Base-by-base conservation (phyloP, 2,888 invertebrate species). In the Tupiocoris notatus region DNA sequence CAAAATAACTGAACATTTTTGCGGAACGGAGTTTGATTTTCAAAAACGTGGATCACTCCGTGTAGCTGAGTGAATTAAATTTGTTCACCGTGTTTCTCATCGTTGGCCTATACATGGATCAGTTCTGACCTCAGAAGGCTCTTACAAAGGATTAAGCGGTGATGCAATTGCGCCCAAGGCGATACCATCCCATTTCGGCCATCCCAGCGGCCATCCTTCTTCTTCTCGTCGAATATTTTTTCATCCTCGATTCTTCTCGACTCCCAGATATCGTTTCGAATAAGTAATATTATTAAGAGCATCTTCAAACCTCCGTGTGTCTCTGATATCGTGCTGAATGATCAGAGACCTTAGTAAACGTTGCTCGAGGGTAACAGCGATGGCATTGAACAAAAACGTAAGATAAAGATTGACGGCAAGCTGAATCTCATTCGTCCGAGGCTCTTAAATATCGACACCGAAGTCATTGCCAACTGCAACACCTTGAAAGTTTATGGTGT, bases 211-310 rank as follows among this genome's bases (percentile, higher is more conserved):
- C 39, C 39, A 39, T 7, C 39, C 39, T 39, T 39, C 39, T n/a
- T n/a, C n/a, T n/a, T n/a, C n/a, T n/a, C 6, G 39, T 7, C 6
- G 39, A 12, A 39, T 7, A 39, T 12, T 39, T 39, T 12, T 39
- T n/a, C n/a, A n/a, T n/a, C n/a, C n/a, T 39, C 39, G 39, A 12
- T 12, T 39, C 39, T 39, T 39, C 39, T 12, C 39, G 12, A 39
- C n/a, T n/a, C n/a, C n/a, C n/a, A 39, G 39, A 39, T 39, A 39
- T 39, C 39, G 6, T 39, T 39, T 65, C 25, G 70, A 59, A 70
- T 70, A 70, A 70, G 70, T 70, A 70, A 70, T 70, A 70, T 70
- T 70, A 70, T 70, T 59, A 70, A 24, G 58, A 20, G 57, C 22
- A 59, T 23, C 70, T 58, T 25, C 70, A n/a, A 16, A 39, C 17